Base-by-base conservation (phyloP, 2,797 vertebrate genomes). In the Sebastes minor region DNA sequence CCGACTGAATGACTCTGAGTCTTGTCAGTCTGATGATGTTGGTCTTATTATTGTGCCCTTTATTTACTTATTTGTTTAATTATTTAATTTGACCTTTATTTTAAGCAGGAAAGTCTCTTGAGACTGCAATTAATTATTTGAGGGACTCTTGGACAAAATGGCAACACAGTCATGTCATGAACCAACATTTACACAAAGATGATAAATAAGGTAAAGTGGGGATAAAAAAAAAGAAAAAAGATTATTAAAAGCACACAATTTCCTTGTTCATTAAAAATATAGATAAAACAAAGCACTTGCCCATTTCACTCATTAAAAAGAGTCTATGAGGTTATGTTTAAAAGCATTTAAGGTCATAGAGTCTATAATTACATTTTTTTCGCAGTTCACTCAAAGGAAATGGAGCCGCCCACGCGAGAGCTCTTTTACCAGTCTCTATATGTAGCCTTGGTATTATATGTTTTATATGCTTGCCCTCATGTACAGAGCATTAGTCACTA, bases 281-380 rank as follows among this genome's bases (percentile, higher is more conserved):
- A 46, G 25, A 62, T 72, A 22, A 55, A 81, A 60, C 28, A 56
- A 77, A 67, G 27, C 32, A 67, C 9, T 63, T 77, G 35, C 22
- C 18, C 4, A 60, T 74, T 57, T 67, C 8, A 62, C 22, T 33
- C 2, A 38, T 69, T 60, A 35, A 14, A 27, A 66, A 62, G 33
- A n/a, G n/a, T 60, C 20, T 7, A 53, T 30, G 2, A 32, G 23
- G 35, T 71, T 59, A 18, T 73, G 55, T 73, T 78, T 64, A 33
- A 81, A 81, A 69, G 23, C 32, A 75, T 67, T 65, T 42, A 35
- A 61, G 23, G 28, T 60, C 46, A 74, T 49, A n/a, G 6, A 57
- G 27, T 27, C 57, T 42, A 16, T 70, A 52, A 59, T 76, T 61
- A 10, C 1, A 16, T 65, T 42, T 57, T 33, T 33, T 59, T 33